Conservation (phyloP, 2,888 invertebrate species). For the Orthosia cruda region DNA sequence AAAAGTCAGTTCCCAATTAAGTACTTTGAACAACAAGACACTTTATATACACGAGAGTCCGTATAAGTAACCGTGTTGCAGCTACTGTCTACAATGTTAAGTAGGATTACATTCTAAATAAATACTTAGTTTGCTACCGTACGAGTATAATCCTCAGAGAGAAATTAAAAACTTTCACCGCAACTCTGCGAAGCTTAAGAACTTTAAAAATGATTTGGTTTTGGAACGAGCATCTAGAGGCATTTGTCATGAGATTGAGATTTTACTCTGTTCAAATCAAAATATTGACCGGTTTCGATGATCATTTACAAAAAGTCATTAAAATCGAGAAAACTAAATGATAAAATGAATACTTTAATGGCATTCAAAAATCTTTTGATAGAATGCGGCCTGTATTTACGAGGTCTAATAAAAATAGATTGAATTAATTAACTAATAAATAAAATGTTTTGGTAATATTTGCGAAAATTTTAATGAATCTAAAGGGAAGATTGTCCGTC, state of each 20-base stretch:
- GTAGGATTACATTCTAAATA: conserved; percentile 62
- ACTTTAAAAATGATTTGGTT: conserved; percentile 60
- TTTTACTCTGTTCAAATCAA: background rate
- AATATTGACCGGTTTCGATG: background rate
- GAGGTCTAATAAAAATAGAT: too few relatives aligned
- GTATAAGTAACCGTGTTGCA: conserved; percentile 25
- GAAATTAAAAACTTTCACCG: conserved; percentile 68
- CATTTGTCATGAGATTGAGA: conserved; percentile 4
- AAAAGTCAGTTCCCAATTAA: conserved; percentile 6
- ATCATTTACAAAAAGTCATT: background rate
- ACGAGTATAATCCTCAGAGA: conserved; percentile 53
- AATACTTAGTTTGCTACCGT: conserved; percentile 48
- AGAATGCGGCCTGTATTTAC: background rate
- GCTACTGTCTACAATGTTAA: conserved; percentile 54
- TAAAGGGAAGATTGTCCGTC: conserved; percentile 2
- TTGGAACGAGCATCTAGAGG: conserved; percentile 48
- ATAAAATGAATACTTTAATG: background rate
- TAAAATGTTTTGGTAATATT: too few relatives aligned
- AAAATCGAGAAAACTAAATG: background rate
- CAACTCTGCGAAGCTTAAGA: conserved; percentile 15
- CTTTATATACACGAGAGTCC: conserved; percentile 4
- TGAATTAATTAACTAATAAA: too few relatives aligned
- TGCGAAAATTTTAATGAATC: background rate
- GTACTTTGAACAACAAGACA: conserved; percentile 9
- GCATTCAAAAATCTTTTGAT: background rate